Base-by-base conservation (phyloP, 2,888 invertebrate genomes). In the Merodon equestris region DNA sequence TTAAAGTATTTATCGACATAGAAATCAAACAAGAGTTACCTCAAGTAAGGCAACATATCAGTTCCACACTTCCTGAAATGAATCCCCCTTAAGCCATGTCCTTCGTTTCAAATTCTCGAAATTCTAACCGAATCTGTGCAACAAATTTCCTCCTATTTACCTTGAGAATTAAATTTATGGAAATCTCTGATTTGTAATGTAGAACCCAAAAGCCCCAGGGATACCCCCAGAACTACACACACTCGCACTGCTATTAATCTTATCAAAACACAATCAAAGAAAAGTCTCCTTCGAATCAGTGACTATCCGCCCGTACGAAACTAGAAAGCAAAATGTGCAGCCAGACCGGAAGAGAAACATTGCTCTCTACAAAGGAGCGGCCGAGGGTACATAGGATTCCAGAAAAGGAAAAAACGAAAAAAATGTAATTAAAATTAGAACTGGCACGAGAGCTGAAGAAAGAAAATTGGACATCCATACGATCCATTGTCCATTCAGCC, bases 351-450 rank as follows among this genome's bases (percentile, higher is more conserved):
- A 72, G 61, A 54, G 60, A 67, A 47, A 67, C 47, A 45, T 36
- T 57, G 48, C 14, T 47, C 27, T 27, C 27, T 7, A 27, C n/a
- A n/a, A n/a, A n/a, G n/a, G n/a, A n/a, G n/a, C n/a, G n/a, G n/a
- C n/a, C n/a, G n/a, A n/a, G n/a, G n/a, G n/a, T n/a, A 27, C 27
- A 27, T 27, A 27, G 7, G 27, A 27, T 57, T 44, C 12, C 45
- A 47, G 15, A 10, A 40, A 9, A 13, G 15, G 9, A 45, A 56
- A n/a, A n/a, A n/a, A 60, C 3, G 42, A 42, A 48, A 58, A 40
- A 42, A 44, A 34, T 73, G 74, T 79, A 74, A 79, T 79, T 74
- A 79, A 79, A 79, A 64, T 68, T 79, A 74, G 68, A 79, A 74
- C 68, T 70, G 74, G 3, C 79, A 53, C 67, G 48, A 68, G 58